These are phyloP conservation scores for Xylota sylvarum DNA, from an alignment of 2,888 invertebrate species.

Conservation along the genomic window DNA sequence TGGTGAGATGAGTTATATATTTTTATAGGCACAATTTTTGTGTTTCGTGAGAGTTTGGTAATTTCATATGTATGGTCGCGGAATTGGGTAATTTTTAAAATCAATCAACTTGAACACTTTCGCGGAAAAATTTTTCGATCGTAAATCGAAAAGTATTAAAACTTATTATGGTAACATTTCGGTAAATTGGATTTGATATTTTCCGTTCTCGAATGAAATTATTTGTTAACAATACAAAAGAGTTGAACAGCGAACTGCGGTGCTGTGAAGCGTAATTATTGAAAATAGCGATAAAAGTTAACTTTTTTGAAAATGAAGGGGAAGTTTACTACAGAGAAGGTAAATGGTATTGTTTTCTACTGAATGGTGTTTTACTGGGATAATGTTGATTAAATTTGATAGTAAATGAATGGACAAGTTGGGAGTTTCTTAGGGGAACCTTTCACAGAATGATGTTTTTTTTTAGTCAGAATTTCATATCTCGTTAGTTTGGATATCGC, in stretches of 20 bases:
- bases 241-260: neutral
- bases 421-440: too few species aligned
- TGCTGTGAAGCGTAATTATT: neutral
- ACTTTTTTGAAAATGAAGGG: neutral
- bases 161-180: constrained; percentile 22
- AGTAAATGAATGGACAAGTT: too few species aligned
- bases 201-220: neutral
- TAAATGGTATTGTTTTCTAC: neutral
- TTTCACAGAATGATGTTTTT: too few species aligned
- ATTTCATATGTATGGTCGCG: constrained; percentile 16
- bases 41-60: neutral
- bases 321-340: neutral
- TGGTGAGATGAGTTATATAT: neutral
- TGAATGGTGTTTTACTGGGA: too few species aligned
- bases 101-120: constrained; percentile 62
- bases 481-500: too few species aligned
- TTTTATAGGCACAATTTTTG: neutral
- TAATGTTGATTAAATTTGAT: too few species aligned
- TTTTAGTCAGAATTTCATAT: too few species aligned
- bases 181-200: constrained; percentile 23
- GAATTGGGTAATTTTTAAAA: constrained; percentile 49
- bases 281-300: neutral
- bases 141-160: constrained; percentile 20
- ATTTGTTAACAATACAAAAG: neutral
- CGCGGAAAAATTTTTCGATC: neutral